A percentile compares a stretch with the other conserved stretches of the same genome.
These are phyloP conservation scores for Chrysocyon brachyurus DNA, from an alignment of 2,797 vertebrate genomes.

Conservation along the genomic window DNA sequence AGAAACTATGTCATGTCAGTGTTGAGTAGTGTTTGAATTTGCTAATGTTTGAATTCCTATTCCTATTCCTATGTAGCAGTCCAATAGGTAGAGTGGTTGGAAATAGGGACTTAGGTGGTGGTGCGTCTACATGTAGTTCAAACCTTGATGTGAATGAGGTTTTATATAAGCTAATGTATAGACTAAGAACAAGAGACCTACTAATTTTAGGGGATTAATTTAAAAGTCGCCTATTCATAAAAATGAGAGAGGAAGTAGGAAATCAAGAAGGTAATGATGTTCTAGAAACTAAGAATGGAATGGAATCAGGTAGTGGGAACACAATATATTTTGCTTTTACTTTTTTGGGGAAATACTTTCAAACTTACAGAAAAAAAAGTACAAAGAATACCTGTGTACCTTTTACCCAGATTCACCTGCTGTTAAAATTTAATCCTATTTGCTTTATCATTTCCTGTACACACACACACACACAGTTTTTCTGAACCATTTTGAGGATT, in stretches of 20 bases:
- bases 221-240: background rate
- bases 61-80: background rate
- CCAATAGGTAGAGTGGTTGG: background rate
- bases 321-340: background rate
- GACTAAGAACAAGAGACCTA: background rate
- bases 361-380: background rate
- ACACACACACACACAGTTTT: background rate
- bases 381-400: background rate
- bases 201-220: background rate
- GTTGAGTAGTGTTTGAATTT: background rate
- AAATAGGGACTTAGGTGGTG: background rate
- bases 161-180: background rate
- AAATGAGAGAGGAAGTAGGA: background rate
- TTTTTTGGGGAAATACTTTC: slow-evolving; percentile 11
- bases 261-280: background rate
- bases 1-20: background rate
- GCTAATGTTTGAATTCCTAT: too few species aligned
- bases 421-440: background rate
- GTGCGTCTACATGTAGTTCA: background rate
- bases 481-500: background rate
- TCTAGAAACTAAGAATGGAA: background rate
- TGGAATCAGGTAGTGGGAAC: background rate
- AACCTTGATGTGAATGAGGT: background rate
- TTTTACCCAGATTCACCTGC: background rate
- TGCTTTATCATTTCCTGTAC: background rate